Evolutionary conservation across 2,888 invertebrate species (phyloP).

Genomic region (Noctua comes): DNA sequence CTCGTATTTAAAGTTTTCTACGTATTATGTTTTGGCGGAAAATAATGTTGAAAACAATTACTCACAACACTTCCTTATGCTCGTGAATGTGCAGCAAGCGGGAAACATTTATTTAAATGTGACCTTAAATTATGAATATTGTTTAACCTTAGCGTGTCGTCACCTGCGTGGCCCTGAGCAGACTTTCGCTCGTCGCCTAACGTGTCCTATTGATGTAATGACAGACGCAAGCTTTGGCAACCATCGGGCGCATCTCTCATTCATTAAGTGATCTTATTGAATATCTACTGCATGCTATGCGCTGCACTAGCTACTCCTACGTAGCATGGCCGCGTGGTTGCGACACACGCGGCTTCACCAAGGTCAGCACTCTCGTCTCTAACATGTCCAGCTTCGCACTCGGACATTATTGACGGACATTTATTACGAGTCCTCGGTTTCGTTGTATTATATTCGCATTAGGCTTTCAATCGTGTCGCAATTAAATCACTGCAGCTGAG

Average conservation of each 20-base stretch:
- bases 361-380: constrained; percentile 6
- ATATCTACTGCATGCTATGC: not conserved
- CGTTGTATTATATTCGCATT: constrained; percentile 42
- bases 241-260: not conserved
- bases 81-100: constrained; percentile 43
- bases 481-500: not conserved
- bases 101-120: constrained; percentile 46
- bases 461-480: constrained; percentile 17
- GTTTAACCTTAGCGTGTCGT: constrained; percentile 25
- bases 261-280: constrained; percentile 3
- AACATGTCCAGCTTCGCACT: constrained; percentile 11
- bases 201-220: constrained; percentile 38
- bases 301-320: not conserved
- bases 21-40: constrained; percentile 40
- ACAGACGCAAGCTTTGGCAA: constrained; percentile 18
- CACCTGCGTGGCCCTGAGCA: constrained; percentile 3
- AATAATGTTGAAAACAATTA: constrained; percentile 34
- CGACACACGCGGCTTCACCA: constrained; percentile 18
- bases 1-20: constrained; percentile 22
- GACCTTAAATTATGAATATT: constrained; percentile 48
- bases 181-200: constrained; percentile 11
- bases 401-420: not conserved
- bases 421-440: constrained; percentile 1
- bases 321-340: not conserved
- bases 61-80: constrained; percentile 50